A percentile compares a stretch with the other conserved stretches of the same genome.
Evolutionary conservation across 2,888 invertebrate genomes (phyloP).

Genomic region (Mylabris sibirica): DNA sequence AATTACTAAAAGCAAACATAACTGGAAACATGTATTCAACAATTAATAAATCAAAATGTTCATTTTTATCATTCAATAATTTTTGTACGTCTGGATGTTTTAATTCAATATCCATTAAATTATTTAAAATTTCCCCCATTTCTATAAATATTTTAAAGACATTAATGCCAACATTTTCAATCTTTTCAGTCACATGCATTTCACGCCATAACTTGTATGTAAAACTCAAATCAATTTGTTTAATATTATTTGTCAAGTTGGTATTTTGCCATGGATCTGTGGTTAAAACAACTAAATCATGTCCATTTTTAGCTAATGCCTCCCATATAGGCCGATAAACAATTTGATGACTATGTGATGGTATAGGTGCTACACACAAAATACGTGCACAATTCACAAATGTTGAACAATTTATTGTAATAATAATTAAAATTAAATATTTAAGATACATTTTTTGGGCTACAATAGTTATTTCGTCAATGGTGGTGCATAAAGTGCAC

Average conservation of each 20-base stretch:
- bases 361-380: conserved; percentile 39
- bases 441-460: neutral
- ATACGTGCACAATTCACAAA: conserved; percentile 33
- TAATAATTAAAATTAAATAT: neutral
- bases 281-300: conserved; percentile 44
- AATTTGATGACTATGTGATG: conserved; percentile 46
- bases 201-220: conserved; percentile 31
- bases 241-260: conserved; percentile 24
- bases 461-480: neutral
- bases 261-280: conserved; percentile 37
- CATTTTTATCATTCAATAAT: conserved; percentile 49
- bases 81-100: conserved; percentile 41
- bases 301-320: conserved; percentile 42
- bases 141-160: neutral
- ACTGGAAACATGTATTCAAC: conserved; percentile 45
- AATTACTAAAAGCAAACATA: conserved; percentile 44
- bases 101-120: conserved; percentile 36
- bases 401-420: neutral
- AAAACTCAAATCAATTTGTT: conserved; percentile 35
- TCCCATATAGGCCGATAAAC: conserved; percentile 46
- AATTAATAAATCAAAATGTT: conserved; percentile 53
- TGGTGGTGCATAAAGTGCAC: too few species aligned
- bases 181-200: neutral
- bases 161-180: neutral
- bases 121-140: neutral